Evolutionary conservation across 2,113 vertebrate species (phyloP).

Genomic region (Xiphophorus couchianus): DNA sequence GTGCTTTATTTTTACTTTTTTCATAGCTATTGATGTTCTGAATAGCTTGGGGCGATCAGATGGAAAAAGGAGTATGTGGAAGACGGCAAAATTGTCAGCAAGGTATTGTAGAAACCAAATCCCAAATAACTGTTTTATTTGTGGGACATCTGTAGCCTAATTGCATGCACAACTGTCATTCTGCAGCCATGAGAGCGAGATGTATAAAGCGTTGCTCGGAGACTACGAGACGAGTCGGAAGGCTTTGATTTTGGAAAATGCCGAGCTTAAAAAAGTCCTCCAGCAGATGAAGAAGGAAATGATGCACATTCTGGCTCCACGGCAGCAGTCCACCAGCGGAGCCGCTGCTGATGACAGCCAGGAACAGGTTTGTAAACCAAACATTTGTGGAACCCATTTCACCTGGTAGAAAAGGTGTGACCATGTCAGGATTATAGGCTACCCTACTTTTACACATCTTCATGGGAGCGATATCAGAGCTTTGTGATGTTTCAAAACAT

Average conservation of each 20-base stretch:
- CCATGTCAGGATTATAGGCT: no score
- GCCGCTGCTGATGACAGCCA: conserved; percentile 82
- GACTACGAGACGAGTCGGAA: conserved; percentile 92
- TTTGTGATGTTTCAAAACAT: no score
- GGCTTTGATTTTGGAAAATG: conserved; percentile 90
- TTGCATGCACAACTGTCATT: conserved; percentile 28
- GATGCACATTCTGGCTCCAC: conserved; percentile 89
- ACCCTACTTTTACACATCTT: neutral
- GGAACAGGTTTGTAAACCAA: conserved; percentile 76
- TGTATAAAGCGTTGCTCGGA: conserved; percentile 90
- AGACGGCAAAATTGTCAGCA: conserved; percentile 87
- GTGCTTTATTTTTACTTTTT: conserved; percentile 34
- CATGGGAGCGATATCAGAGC: no score
- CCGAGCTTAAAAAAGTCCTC: conserved; percentile 94
- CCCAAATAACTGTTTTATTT: neutral
- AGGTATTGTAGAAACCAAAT: conserved; percentile 67
- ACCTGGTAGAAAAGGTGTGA: neutral
- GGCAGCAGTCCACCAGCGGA: conserved; percentile 81
- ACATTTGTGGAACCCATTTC: neutral
- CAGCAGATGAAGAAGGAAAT: conserved; percentile 99
- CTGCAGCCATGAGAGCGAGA: conserved; percentile 91
- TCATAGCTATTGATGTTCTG: conserved; percentile 91
- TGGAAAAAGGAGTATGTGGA: conserved; percentile 95
- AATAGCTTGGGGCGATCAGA: conserved; percentile 94
- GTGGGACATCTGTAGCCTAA: neutral